A percentile compares a stretch with the other conserved stretches of the same genome.
Conservation (phyloP, 1,140 invertebrate genomes). For the Maconellicoccus hirsutus region DNA sequence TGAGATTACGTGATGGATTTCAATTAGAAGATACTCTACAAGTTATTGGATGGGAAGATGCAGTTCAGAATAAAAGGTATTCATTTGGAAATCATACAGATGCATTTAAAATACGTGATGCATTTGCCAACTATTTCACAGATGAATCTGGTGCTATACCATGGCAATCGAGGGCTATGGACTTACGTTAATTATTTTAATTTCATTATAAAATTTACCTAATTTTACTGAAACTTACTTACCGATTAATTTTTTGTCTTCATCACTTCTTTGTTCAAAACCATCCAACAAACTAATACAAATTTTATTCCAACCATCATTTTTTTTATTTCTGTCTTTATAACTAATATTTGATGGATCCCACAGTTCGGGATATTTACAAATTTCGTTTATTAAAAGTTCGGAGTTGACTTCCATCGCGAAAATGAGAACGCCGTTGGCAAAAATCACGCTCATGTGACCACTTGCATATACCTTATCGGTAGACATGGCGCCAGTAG, state of each 20-base stretch:
- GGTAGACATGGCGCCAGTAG: too few species aligned
- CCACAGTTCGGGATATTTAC: not conserved
- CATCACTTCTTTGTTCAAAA: not conserved
- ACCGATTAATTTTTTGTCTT: not conserved
- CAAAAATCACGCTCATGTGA: too few species aligned
- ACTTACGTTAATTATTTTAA: not conserved
- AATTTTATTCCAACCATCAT: not conserved
- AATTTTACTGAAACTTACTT: not conserved
- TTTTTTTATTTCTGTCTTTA: not conserved
- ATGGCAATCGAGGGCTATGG: slow-evolving; percentile 11
- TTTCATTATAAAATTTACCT: not conserved
- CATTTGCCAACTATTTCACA: slow-evolving; percentile 21
- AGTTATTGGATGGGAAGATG: slow-evolving; percentile 27
- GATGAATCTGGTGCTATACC: slow-evolving; percentile 2
- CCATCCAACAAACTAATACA: not conserved
- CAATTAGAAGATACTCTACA: slow-evolving; percentile 27
- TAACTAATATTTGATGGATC: not conserved
- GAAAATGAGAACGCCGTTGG: too few species aligned
- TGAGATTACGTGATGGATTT: slow-evolving; percentile 27
- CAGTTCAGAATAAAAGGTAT: not conserved
- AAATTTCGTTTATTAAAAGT: too few species aligned
- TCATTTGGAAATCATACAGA: not conserved
- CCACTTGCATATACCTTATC: too few species aligned
- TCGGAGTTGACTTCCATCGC: too few species aligned
- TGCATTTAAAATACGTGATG: slow-evolving; percentile 15